phyloP scores from a whole-genome alignment of 2,888 invertebrate genomes.

The Oasisia sp. region DNA sequence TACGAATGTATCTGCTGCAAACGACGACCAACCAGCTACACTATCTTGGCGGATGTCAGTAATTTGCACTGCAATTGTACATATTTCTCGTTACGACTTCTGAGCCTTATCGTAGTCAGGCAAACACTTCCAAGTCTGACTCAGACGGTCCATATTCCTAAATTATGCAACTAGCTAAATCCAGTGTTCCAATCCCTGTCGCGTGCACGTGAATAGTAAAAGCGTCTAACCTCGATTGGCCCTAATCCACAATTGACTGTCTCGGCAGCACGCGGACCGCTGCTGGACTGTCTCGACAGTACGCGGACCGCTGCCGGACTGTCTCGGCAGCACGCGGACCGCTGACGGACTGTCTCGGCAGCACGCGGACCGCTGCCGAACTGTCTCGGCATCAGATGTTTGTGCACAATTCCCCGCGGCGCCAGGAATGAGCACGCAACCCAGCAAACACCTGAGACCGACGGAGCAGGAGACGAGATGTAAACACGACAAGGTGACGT shows the following conservation, averaged over 20 bases:
- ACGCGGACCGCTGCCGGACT: neutral
- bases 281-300: neutral
- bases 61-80: too few relatives aligned
- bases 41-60: too few relatives aligned
- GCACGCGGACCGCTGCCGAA: neutral
- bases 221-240: neutral
- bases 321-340: neutral
- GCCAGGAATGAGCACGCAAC: neutral
- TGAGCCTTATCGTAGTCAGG: neutral
- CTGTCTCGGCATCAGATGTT: slow-evolving; percentile 1
- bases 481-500: neutral
- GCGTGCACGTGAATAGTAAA: slow-evolving; percentile 5
- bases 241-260: neutral
- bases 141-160: neutral
- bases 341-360: neutral
- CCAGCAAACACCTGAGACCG: neutral
- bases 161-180: neutral
- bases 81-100: too few relatives aligned
- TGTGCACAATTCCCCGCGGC: neutral
- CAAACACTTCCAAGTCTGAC: neutral
- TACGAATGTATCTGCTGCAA: too few relatives aligned
- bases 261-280: neutral
- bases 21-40: too few relatives aligned
- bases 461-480: neutral
- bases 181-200: neutral